phyloP scores from a whole-genome alignment of 2,888 invertebrate genomes.

The Polyploca ridens region DNA sequence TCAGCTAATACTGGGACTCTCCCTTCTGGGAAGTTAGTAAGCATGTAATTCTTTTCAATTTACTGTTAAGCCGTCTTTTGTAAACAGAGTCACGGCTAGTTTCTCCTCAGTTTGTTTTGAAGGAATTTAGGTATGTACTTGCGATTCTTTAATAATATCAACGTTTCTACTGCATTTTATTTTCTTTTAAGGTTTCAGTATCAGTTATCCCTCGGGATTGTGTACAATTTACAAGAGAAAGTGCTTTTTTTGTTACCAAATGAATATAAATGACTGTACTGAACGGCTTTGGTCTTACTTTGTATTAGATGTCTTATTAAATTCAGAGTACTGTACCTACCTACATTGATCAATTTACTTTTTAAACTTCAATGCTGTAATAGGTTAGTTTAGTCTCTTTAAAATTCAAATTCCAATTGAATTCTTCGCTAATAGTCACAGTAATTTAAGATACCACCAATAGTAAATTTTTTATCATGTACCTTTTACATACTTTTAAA shows the following conservation, averaged over 20 bases:
- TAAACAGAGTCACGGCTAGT: slow-evolving; percentile 47
- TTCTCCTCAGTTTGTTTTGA: slow-evolving; percentile 31
- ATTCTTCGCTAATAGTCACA: too few relatives aligned
- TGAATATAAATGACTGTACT: too few relatives aligned
- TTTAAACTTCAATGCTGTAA: too few relatives aligned
- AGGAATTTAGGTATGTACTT: slow-evolving; percentile 25
- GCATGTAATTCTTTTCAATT: slow-evolving; percentile 55
- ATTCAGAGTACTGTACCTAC: too few relatives aligned
- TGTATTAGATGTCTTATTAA: too few relatives aligned
- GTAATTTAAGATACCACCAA: too few relatives aligned
- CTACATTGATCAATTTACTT: too few relatives aligned
- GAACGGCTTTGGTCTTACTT: too few relatives aligned
- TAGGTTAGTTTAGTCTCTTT: too few relatives aligned
- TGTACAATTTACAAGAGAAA: slow-evolving; percentile 35
- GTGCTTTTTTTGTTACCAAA: slow-evolving; percentile 36
- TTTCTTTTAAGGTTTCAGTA: slow-evolving; percentile 17
- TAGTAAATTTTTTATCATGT: too few relatives aligned
- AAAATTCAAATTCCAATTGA: too few relatives aligned
- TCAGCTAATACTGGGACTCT: slow-evolving; percentile 35
- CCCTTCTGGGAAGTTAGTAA: slow-evolving; percentile 25
- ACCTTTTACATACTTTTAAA: neutral
- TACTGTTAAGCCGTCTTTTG: slow-evolving; percentile 44
- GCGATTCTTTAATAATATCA: slow-evolving; percentile 17
- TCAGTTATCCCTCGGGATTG: slow-evolving; percentile 24
- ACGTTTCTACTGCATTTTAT: slow-evolving; percentile 12